Conservation (phyloP, 2,797 vertebrate genomes). For the Phoebastria nigripes region DNA sequence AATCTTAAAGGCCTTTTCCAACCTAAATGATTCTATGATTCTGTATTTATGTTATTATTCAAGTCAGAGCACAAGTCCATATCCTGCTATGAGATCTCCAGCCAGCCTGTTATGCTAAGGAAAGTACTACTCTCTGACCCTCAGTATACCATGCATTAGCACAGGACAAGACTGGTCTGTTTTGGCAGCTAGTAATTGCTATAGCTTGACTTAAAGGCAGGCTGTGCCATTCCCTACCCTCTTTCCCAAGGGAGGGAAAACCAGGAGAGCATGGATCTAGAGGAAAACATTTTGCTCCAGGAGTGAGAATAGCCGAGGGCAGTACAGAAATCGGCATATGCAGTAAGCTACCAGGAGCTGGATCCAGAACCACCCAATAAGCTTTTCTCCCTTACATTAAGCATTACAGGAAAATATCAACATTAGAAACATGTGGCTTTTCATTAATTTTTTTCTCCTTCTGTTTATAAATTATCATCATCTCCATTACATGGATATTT, state of each 20-base stretch:
- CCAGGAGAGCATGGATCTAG: neutral
- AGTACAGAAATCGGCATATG: neutral
- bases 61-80: neutral
- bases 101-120: neutral
- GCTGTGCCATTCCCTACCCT: neutral
- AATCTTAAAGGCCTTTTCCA: neutral
- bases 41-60: neutral
- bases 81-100: neutral
- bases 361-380: neutral
- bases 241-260: neutral
- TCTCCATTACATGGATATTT: neutral
- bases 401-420: neutral
- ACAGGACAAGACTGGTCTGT: neutral
- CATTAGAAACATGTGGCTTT: neutral
- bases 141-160: accelerated
- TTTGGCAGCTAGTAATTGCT: neutral
- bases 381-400: neutral
- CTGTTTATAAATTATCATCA: neutral
- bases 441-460: neutral
- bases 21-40: neutral
- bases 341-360: neutral
- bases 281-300: neutral
- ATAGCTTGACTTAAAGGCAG: neutral
- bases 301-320: neutral
- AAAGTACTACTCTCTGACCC: neutral